Conservation (phyloP, 2,888 invertebrate genomes). For the Mechanitis messenoides region DNA sequence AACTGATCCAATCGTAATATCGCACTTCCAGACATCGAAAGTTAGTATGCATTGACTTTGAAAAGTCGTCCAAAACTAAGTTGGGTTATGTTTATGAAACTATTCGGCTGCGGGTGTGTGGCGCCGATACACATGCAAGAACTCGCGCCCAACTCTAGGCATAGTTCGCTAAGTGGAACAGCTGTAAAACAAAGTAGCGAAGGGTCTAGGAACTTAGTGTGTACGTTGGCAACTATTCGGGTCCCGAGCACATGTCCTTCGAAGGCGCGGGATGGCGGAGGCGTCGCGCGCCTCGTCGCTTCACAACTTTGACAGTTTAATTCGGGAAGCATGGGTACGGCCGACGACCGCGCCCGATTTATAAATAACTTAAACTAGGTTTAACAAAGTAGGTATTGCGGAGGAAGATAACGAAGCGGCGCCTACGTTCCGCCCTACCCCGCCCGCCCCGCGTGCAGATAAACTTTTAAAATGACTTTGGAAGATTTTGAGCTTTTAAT, state of each 20-base stretch:
- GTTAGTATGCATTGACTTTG: conserved; percentile 78
- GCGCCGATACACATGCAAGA: conserved; percentile 75
- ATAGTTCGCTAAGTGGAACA: conserved; percentile 77
- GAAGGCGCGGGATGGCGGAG: conserved; percentile 35
- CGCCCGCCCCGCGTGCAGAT: conserved; percentile 69
- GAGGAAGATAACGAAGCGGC: conserved; percentile 66
- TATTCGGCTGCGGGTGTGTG: conserved; percentile 74
- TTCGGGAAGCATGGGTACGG: conserved; percentile 49
- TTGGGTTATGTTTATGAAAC: conserved; percentile 77
- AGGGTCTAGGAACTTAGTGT: conserved; percentile 76
- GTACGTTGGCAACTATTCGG: conserved; percentile 65
- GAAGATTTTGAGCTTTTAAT: conserved; percentile 79
- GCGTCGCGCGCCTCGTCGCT: conserved; percentile 37
- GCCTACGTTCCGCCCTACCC: conserved; percentile 56
- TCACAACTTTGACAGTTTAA: conserved; percentile 66
- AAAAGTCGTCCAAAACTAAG: conserved; percentile 77
- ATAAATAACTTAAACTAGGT: conserved; percentile 74
- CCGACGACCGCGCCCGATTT: conserved; percentile 62
- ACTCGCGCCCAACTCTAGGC: conserved; percentile 75
- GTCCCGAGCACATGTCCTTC: conserved; percentile 55
- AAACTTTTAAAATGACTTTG: conserved; percentile 79
- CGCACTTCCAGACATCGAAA: conserved; percentile 74
- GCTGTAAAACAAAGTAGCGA: conserved; percentile 77
- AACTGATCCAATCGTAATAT: conserved; percentile 76
- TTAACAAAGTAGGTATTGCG: conserved; percentile 65